Evolutionary conservation across 2,113 vertebrate species (phyloP), one percentile per base, ranked within the genome.

Genomic region (Tilapia sparmanii): DNA sequence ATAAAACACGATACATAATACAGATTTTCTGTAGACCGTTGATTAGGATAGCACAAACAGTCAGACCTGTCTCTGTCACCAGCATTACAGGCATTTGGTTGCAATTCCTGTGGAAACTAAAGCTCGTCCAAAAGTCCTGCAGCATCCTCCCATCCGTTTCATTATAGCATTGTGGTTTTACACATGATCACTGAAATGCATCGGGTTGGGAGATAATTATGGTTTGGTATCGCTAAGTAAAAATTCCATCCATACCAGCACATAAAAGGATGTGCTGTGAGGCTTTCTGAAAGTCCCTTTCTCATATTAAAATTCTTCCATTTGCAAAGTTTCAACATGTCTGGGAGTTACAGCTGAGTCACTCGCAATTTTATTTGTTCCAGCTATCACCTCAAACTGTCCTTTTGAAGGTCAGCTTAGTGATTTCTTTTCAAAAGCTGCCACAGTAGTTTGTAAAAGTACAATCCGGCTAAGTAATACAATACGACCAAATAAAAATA

Each of bases 211-310:
- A 88, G 57, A 63, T 91, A 87, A 92, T 86, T 82, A 66, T 66
- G 80, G 47, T 86, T 66, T 83, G 24, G n/a, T 73, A 81, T 33
- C 9, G 22, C 50, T 82, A 84, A 83, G 83, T 35, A 47, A 54
- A 87, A 73, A 88, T 92, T 92, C 87, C 90, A 88, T 52, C 86
- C 90, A 90, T 85, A 80, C 79, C 83, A 83, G 68, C 40, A 83
- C 85, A 90, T 66, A 35, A 89, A 80, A 71, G 80, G 87, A 71
- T 88, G 61, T 61, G 54, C n/a, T 53, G 3, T 13, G 22, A 31
- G 55, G 80, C 11, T 52, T 61, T 85, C 26, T 83, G 13, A 87
- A 87, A 55, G 78, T 86, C 31, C 12, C 10, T 31, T 81, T 86
- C 42, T 66, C 19, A 82, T 53, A 29, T 29, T 89, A 35, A 83